Conservation (phyloP, 2,113 vertebrate species). For the Pteropus alecto region DNA sequence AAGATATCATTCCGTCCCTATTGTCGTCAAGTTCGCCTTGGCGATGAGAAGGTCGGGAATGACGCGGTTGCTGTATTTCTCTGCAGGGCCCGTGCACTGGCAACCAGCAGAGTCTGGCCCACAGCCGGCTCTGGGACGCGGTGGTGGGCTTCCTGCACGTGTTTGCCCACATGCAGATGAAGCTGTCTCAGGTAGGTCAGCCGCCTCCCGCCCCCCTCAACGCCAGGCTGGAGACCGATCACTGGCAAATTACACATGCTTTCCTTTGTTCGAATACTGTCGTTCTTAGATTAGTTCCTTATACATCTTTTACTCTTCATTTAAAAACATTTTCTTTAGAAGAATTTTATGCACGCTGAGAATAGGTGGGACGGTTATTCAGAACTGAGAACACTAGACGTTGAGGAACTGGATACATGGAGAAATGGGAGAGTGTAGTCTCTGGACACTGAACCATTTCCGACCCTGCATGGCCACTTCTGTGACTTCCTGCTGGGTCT, state of each 20-base stretch:
- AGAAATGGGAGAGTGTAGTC: neutral
- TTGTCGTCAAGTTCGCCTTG: neutral
- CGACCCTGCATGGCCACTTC: neutral
- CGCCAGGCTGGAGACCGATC: fast-evolving
- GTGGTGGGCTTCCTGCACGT: conserved; percentile 98
- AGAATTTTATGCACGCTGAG: neutral
- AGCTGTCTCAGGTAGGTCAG: conserved; percentile 91
- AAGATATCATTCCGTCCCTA: neutral
- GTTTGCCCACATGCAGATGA: conserved; percentile 99
- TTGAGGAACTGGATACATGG: neutral
- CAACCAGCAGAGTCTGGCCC: conserved; percentile 97
- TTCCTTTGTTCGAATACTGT: neutral
- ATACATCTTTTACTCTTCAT: neutral
- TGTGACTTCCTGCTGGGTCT: no score
- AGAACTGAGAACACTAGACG: neutral
- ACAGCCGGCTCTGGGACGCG: conserved; percentile 97
- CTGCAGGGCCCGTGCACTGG: conserved; percentile 95
- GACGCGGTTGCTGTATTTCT: neutral
- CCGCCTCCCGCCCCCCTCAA: fast-evolving
- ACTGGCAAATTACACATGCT: neutral
- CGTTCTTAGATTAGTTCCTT: neutral
- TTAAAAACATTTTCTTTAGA: neutral
- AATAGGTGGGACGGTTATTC: neutral
- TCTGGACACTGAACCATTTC: neutral
- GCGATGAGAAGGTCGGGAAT: neutral